Evolutionary conservation across 2,113 vertebrate species (phyloP).

Genomic region (Perca flavescens): DNA sequence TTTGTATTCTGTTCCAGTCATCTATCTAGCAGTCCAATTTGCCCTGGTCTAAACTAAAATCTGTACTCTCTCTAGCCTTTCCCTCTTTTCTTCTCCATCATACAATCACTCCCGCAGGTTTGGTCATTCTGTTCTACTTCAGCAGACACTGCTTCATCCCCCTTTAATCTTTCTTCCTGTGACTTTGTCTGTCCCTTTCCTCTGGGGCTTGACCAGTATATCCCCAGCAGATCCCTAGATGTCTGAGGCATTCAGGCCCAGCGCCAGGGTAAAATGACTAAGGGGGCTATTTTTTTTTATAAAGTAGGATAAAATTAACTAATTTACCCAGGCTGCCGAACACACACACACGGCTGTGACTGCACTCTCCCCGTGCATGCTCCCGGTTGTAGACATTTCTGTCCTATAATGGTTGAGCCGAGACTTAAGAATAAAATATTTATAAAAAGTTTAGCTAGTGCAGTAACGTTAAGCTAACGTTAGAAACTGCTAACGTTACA

Average conservation of each 20-base stretch:
- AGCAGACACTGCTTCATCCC: neutral
- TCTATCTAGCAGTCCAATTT: conserved; percentile 13
- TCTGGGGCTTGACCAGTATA: conserved; percentile 4
- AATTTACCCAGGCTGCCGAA: too few species aligned
- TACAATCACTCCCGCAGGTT: neutral
- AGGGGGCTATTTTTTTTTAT: too few species aligned
- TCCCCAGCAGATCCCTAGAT: conserved; percentile 3
- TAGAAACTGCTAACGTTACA: too few species aligned
- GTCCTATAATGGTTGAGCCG: too few species aligned
- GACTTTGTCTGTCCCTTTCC: conserved; percentile 14
- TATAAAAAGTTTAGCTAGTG: too few species aligned
- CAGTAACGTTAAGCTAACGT: too few species aligned
- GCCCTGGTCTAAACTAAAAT: neutral
- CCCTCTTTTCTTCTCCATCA: conserved; percentile 1
- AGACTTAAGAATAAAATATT: too few species aligned
- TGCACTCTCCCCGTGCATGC: too few species aligned
- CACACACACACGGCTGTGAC: too few species aligned
- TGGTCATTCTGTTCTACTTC: neutral
- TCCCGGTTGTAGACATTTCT: too few species aligned
- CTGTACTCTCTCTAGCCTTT: neutral
- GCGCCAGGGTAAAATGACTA: too few species aligned
- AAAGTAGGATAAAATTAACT: too few species aligned
- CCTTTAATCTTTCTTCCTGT: conserved; percentile 16
- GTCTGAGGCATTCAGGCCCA: neutral
- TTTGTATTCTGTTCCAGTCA: conserved; percentile 32